Percentiles rank a stretch among this genome's conserved stretches.
These are phyloP conservation scores for Caenorhabditis elegans DNA, from an alignment of 1,140 invertebrate genomes.

Conservation along the genomic window DNA sequence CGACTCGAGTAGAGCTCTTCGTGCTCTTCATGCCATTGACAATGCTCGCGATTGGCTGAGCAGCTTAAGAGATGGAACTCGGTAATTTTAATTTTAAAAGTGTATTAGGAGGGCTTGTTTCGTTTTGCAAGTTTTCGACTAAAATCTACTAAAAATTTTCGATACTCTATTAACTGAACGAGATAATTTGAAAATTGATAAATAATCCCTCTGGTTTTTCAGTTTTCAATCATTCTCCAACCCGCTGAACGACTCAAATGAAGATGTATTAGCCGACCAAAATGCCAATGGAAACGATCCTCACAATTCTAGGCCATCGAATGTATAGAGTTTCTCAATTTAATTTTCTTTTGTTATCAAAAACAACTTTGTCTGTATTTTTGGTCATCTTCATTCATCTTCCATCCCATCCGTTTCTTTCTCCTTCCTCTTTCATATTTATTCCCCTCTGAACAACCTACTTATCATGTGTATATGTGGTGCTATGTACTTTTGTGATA, in stretches of 20 bases:
- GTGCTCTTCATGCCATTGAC: constrained; percentile 35
- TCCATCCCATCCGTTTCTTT: not conserved
- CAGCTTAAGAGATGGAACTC: not conserved
- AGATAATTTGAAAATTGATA: too few species aligned
- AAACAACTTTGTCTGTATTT: not conserved
- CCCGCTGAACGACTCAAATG: constrained; percentile 37
- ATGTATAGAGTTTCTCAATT: not conserved
- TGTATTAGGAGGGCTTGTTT: not conserved
- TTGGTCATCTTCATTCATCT: not conserved
- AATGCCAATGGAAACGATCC: not conserved
- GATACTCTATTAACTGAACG: too few species aligned
- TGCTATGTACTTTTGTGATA: constrained; percentile 18
- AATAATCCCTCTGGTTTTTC: not conserved
- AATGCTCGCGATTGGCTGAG: constrained; percentile 36
- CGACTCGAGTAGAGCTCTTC: constrained; percentile 41
- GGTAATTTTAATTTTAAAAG: not conserved
- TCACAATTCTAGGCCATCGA: not conserved
- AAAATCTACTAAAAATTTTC: too few species aligned
- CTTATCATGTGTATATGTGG: not conserved
- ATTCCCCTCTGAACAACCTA: not conserved
- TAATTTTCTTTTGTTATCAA: not conserved
- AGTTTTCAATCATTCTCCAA: constrained; percentile 46
- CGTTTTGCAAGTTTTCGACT: not conserved
- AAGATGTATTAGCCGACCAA: not conserved
- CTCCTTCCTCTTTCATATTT: not conserved